phyloP scores from a whole-genome alignment of 2,888 invertebrate species.

The Acheta domesticus region DNA sequence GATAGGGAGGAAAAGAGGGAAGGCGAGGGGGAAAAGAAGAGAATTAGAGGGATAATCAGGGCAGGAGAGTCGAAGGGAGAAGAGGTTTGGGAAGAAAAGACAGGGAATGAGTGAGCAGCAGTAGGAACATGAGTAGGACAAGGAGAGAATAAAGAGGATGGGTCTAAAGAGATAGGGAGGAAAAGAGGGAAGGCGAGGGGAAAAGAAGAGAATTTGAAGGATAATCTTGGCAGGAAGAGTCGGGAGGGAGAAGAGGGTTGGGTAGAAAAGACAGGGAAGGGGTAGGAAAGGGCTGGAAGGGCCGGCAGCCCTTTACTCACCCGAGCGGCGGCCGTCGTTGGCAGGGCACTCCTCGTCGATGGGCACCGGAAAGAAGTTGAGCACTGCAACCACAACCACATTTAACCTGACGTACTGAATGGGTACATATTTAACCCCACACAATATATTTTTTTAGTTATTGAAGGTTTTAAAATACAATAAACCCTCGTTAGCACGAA shows the following conservation, averaged over 20 bases:
- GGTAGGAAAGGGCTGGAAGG: no score
- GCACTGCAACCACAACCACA: slow-evolving; percentile 53
- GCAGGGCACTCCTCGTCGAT: slow-evolving; percentile 77
- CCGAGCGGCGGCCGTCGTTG: slow-evolving; percentile 62
- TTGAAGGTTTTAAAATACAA: no score
- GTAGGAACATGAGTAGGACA: no score
- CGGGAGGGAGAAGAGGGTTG: no score
- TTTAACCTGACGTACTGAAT: no score
- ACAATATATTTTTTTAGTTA: background rate
- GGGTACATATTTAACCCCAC: background rate
- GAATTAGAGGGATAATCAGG: no score
- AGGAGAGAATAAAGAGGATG: background rate
- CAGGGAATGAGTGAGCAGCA: background rate
- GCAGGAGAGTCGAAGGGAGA: no score
- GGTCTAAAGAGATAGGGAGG: background rate
- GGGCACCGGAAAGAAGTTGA: slow-evolving; percentile 80
- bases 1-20: background rate
- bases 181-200: no score
- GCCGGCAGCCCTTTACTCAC: slow-evolving; percentile 41
- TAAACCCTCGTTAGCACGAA: no score
- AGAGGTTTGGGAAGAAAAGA: no score
- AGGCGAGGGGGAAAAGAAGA: background rate
- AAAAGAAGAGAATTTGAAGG: background rate
- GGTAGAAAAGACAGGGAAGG: no score
- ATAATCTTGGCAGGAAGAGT: no score